Evolutionary conservation across 2,113 vertebrate species (phyloP).

Genomic region (Parotia lawesii): DNA sequence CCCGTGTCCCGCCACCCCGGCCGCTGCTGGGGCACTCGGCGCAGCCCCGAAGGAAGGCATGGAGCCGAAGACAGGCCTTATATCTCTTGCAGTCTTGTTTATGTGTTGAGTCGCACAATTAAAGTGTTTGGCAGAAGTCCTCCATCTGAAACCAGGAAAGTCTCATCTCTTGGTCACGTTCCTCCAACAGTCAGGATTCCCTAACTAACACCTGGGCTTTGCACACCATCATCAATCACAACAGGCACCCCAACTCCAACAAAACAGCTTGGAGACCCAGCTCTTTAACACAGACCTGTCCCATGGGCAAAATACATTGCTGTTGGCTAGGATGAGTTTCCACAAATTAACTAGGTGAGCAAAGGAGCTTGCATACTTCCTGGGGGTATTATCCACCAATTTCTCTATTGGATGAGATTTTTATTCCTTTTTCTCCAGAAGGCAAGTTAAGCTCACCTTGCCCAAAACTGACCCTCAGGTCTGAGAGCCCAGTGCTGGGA

Average conservation of each 20-base stretch:
- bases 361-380: neutral
- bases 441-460: neutral
- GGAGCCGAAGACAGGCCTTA: neutral
- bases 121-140: neutral
- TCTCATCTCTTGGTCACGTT: neutral
- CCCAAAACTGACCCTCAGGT: neutral
- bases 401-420: neutral
- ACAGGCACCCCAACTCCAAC: neutral
- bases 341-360: no score
- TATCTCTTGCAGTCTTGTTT: accelerated
- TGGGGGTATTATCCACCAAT: neutral
- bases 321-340: neutral
- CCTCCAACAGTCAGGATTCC: neutral
- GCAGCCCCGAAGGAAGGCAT: neutral
- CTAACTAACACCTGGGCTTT: neutral
- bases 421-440: neutral
- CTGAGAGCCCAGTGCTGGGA: neutral
- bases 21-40: neutral
- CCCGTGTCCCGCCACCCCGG: neutral
- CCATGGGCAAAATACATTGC: neutral
- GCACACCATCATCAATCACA: accelerated
- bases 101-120: neutral
- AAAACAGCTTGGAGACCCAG: neutral
- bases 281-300: neutral
- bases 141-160: neutral